phyloP scores from a whole-genome alignment of 2,888 invertebrate genomes.

The Protula sp. region DNA sequence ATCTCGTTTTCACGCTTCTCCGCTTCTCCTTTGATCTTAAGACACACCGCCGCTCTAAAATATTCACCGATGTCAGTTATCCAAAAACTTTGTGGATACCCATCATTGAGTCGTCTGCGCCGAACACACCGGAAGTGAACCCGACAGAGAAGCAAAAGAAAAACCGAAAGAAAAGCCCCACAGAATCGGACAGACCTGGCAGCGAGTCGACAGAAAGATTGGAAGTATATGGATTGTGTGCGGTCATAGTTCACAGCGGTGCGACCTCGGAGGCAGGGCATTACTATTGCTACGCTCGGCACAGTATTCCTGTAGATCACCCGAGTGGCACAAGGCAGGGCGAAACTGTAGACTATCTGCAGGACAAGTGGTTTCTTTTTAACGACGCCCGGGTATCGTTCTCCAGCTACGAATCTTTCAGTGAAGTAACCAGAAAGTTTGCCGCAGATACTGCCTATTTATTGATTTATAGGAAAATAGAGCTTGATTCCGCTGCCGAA shows the following conservation, averaged over 20 bases:
- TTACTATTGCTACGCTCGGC: conserved; percentile 72
- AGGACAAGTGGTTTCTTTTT: conserved; percentile 70
- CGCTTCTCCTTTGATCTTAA: conserved; percentile 73
- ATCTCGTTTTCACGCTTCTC: conserved; percentile 74
- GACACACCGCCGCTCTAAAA: conserved; percentile 71
- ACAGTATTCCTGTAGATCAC: conserved; percentile 4
- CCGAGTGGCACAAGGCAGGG: not conserved
- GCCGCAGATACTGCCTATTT: conserved; percentile 78
- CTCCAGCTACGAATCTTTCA: conserved; percentile 45
- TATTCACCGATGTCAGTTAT: conserved; percentile 60
- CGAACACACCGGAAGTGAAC: not conserved
- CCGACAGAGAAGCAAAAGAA: not conserved
- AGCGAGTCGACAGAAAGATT: conserved; percentile 23
- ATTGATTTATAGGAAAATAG: conserved; percentile 62
- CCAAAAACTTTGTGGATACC: conserved; percentile 48
- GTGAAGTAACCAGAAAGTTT: conserved; percentile 41
- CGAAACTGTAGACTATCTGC: conserved; percentile 29
- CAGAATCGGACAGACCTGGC: not conserved
- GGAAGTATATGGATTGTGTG: conserved; percentile 68
- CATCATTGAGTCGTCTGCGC: conserved; percentile 12
- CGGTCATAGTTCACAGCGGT: conserved; percentile 79
- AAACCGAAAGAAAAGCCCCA: not conserved
- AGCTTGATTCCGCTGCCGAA: not conserved
- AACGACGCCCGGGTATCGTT: conserved; percentile 70
- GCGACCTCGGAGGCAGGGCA: conserved; percentile 79